Base-by-base conservation (phyloP, 2,888 invertebrate genomes). In the Apamea anceps region DNA sequence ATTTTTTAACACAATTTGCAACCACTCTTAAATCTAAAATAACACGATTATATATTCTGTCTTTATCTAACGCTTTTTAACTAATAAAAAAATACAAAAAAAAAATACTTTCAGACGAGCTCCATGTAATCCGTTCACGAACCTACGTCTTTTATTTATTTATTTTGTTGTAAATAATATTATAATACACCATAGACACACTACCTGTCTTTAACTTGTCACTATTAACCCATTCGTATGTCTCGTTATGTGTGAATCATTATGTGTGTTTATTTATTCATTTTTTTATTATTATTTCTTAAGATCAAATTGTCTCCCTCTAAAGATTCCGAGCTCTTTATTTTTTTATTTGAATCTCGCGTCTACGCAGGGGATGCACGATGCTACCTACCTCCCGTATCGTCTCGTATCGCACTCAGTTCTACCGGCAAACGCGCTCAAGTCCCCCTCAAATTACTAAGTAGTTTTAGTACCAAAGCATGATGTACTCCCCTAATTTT, bases 291-390 rank as follows among this genome's bases (percentile, higher is more conserved):
- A 89, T 91, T 89, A 91, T 89, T 90, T 90, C 88, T 90, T 89
- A 88, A 90, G 88, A 91, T 92, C 89, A 94, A 96, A 95, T 96
- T 95, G 96, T 95, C 96, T 96, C 96, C 97, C 97, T 97, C 96
- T 94, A 93, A 93, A 93, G 92, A 94, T 94, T 96, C 96, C 95
- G 96, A 94, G 96, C 95, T 96, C 95, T 94, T 91, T 91, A 89
- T 90, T 89, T 92, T 91, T 91, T 91, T 92, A 90, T 87, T 91
- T 92, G 67, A 93, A 91, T 94, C 93, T 95, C 96, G 96, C 96
- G 96, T 95, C 95, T 93, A 95, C 93, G 94, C 95, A 95, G 97
- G 97, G 97, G 97, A 97, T 97, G 97, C 97, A 97, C 97, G 97
- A 95, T 97, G 96, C 97, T 96, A 95, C 95, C 95, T 94, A 93